Evolutionary conservation across 2,888 invertebrate species (phyloP), one percentile per base, ranked within the genome.

Genomic region (Thymelicus acteon): DNA sequence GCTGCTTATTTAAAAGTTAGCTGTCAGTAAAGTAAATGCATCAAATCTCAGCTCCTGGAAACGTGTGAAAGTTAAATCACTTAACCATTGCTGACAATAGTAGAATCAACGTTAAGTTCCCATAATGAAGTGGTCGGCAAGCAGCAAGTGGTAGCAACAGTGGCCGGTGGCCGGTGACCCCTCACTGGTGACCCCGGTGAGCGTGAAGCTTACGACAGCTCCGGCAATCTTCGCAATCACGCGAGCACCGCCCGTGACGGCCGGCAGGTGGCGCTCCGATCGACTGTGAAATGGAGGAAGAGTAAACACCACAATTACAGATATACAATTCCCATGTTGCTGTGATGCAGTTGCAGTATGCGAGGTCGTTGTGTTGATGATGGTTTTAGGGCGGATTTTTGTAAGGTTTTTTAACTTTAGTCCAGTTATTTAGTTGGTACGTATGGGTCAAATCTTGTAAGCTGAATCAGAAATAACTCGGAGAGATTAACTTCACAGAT

Each of bases 221-320:
- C 40, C 48, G 57, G 58, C 49, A 64, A 70, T 64, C 60, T 64
- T 64, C 54, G 63, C 62, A 54, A 54, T 24, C 54, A 54, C 49
- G 13, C 2, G 64, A 19, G 47, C 70, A 65, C n/a, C n/a, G 58
- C 54, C 68, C 75, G 73, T 73, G 73, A 73, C 68, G 15, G 19
- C 54, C 24, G 54, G 61, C 74, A 67, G 64, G 72, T 72, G 72
- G 67, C 65, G 61, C 62, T n/a, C 64, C 64, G 67, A 70, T 72
- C 71, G 67, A 71, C 69, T 72, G 73, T 72, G 71, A 71, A 73
- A 72, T 71, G 49, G 67, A 47, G 6, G 4, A 68, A 62, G 62
- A 37, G 19, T 61, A 0, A 54, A 15, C 10, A 24, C 13, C 19
- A 31, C 1, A 13, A 31, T 31, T 57, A 13, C 13, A 52, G 6